Conservation (phyloP, 2,113 vertebrate genomes). For the Chelonoidis abingdonii region DNA sequence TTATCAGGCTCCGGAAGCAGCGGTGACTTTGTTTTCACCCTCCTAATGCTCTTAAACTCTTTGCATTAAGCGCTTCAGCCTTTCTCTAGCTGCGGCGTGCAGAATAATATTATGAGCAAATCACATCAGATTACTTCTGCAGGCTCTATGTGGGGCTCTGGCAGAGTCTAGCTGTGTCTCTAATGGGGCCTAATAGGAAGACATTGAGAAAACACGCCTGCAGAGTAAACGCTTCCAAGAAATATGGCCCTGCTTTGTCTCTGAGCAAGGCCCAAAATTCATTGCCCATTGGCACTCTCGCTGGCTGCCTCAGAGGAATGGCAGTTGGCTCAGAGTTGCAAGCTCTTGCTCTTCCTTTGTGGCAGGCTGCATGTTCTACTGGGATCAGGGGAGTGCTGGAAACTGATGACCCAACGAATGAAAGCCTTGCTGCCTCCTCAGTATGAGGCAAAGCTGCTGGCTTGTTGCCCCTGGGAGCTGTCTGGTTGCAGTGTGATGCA, state of each 20-base stretch:
- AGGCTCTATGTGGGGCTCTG: accelerated
- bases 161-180: not conserved
- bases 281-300: accelerated
- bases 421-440: not conserved
- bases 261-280: not conserved
- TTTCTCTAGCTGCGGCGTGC: not conserved
- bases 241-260: not conserved
- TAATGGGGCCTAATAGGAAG: not conserved
- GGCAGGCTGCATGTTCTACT: not conserved
- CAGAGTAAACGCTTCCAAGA: not conserved
- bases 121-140: not conserved
- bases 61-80: not conserved
- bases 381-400: not conserved
- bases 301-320: not conserved
- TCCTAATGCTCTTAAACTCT: not conserved
- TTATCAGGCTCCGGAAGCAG: not conserved
- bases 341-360: not conserved
- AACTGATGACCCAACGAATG: not conserved
- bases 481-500: not conserved
- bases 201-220: not conserved
- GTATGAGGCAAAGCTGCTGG: not conserved
- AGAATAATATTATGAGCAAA: accelerated
- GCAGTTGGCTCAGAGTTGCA: not conserved
- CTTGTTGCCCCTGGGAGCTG: not conserved
- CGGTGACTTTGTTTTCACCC: not conserved